Evolutionary conservation across 1,140 invertebrate genomes (phyloP).

Genomic region (Rhagoletis zephyria): DNA sequence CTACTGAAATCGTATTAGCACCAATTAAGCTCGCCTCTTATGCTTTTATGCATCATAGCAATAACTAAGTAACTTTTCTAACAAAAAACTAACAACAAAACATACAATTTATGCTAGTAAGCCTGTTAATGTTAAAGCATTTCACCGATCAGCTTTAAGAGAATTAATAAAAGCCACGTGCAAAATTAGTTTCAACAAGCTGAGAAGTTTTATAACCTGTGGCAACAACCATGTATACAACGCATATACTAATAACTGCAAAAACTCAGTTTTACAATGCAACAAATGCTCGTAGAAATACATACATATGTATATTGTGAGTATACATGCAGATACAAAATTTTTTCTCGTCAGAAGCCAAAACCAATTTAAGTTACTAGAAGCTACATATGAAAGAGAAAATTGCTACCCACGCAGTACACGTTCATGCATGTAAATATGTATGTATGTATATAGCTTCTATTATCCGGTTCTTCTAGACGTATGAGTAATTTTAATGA

Average conservation of each 20-base stretch:
- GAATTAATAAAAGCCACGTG: not conserved
- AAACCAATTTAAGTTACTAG: not conserved
- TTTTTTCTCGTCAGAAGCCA: not conserved
- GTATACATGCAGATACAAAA: not conserved
- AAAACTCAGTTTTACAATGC: not conserved
- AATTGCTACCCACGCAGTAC: not conserved
- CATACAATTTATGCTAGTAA: too few relatives aligned
- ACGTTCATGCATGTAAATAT: too few relatives aligned
- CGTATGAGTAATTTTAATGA: slow-evolving; percentile 50
- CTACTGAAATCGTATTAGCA: too few relatives aligned
- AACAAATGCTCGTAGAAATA: not conserved
- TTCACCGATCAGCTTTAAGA: not conserved
- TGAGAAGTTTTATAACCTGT: not conserved
- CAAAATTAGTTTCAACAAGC: slow-evolving; percentile 33
- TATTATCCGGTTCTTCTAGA: not conserved
- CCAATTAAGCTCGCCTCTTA: too few relatives aligned
- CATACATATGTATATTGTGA: not conserved
- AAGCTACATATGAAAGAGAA: not conserved
- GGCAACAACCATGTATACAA: not conserved
- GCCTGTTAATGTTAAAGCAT: too few relatives aligned
- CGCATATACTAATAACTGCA: not conserved
- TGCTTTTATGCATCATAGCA: too few relatives aligned
- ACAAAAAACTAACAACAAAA: too few relatives aligned
- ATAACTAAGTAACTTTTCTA: too few relatives aligned
- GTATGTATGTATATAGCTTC: too few relatives aligned